Evolutionary conservation across 2,113 vertebrate genomes (phyloP).

Genomic region (Cololabis saira): DNA sequence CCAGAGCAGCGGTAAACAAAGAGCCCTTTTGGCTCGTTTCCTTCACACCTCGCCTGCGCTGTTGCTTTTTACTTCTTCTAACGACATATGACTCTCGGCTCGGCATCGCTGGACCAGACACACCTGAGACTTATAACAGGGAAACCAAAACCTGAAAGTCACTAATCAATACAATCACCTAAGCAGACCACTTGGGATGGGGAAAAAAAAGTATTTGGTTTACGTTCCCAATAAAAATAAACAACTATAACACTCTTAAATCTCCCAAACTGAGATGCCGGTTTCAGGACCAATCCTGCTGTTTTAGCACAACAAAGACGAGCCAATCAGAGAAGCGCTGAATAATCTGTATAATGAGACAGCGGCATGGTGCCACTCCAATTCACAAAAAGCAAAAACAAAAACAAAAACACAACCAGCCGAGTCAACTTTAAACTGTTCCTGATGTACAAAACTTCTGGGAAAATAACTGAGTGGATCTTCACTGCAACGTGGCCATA

Average conservation of each 20-base stretch:
- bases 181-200: not conserved
- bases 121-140: not conserved
- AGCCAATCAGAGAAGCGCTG: constrained; percentile 53
- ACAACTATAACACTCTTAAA: too few species aligned
- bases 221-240: too few species aligned
- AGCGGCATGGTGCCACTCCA: not conserved
- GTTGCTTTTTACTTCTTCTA: constrained; percentile 53
- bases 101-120: constrained; percentile 56
- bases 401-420: too few species aligned
- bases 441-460: constrained; percentile 4
- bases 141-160: not conserved
- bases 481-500: not conserved
- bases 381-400: too few species aligned
- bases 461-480: constrained; percentile 2
- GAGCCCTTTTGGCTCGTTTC: constrained; percentile 43
- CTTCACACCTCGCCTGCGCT: constrained; percentile 40
- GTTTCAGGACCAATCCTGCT: constrained; percentile 35
- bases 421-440: not conserved
- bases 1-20: constrained; percentile 47
- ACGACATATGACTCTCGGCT: constrained; percentile 49
- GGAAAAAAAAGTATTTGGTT: too few species aligned
- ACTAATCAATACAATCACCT: not conserved
- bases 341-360: constrained; percentile 20
- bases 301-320: constrained; percentile 39
- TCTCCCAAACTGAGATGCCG: constrained; percentile 22